Evolutionary conservation across 2,797 vertebrate genomes (phyloP).

Genomic region (Sebastes cheni): DNA sequence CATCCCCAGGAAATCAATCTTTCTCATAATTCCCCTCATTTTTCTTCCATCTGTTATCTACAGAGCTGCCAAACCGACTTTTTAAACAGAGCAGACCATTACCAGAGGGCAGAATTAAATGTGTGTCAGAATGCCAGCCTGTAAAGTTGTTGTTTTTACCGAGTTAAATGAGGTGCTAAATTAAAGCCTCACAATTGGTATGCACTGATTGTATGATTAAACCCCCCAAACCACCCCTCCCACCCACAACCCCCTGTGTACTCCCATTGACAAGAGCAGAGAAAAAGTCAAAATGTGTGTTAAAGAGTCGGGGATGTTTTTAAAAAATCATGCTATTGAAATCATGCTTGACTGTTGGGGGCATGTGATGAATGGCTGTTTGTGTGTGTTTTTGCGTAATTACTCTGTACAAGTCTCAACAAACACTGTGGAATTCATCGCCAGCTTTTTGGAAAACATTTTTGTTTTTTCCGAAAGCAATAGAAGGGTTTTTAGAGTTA

Average conservation of each 20-base stretch:
- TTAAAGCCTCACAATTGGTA: conserved; percentile 73
- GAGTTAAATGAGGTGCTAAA: conserved; percentile 83
- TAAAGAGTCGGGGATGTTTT: conserved; percentile 20
- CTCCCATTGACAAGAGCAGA: conserved; percentile 34
- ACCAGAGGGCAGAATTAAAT: conserved; percentile 76
- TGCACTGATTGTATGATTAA: conserved; percentile 60
- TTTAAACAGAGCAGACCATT: conserved; percentile 77
- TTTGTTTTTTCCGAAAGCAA: conserved; percentile 14
- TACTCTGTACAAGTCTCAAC: conserved; percentile 50
- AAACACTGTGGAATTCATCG: conserved; percentile 50
- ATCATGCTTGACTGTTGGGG: conserved; percentile 31
- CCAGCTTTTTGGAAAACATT: conserved; percentile 17
- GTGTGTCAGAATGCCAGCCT: conserved; percentile 78
- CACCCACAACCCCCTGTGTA: neutral
- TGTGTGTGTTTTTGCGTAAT: conserved; percentile 51
- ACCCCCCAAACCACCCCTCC: neutral
- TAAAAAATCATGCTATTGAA: conserved; percentile 20
- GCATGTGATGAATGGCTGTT: conserved; percentile 39
- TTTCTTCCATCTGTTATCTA: conserved; percentile 82
- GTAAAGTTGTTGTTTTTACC: conserved; percentile 78
- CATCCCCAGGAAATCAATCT: conserved; percentile 81
- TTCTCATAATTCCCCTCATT: conserved; percentile 83
- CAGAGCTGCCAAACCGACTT: conserved; percentile 75
- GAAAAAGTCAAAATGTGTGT: conserved; percentile 27
- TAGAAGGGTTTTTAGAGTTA: neutral